A percentile compares a stretch with the other conserved stretches of the same genome.
Evolutionary conservation across 2,113 vertebrate genomes (phyloP).

Genomic region (Carettochelys insculpta): DNA sequence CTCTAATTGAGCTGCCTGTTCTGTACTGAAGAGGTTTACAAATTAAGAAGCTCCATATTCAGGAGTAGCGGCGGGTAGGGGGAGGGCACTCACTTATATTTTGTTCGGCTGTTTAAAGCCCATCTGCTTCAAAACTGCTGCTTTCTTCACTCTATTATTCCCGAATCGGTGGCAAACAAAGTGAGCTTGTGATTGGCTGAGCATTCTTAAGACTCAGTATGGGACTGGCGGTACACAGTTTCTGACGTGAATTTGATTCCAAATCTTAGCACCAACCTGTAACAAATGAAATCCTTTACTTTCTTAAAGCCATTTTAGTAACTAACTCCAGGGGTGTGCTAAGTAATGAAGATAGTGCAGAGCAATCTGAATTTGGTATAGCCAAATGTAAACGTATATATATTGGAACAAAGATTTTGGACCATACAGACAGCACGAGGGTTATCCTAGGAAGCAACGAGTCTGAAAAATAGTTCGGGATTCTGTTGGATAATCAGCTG

Average conservation of each 20-base stretch:
- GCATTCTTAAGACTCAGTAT: neutral
- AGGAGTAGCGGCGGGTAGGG: neutral
- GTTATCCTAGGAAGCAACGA: neutral
- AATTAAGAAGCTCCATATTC: neutral
- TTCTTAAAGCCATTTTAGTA: rapidly evolving
- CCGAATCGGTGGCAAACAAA: rapidly evolving
- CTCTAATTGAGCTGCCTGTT: neutral
- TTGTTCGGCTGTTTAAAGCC: neutral
- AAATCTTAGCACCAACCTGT: rapidly evolving
- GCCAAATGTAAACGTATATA: neutral
- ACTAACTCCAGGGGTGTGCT: neutral
- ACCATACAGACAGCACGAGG: neutral
- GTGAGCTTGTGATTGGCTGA: neutral
- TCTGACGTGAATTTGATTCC: neutral
- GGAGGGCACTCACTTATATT: neutral
- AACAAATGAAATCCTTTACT: neutral
- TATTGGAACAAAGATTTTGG: neutral
- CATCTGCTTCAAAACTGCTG: rapidly evolving
- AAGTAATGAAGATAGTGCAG: neutral
- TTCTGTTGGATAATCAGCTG: neutral
- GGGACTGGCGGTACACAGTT: neutral
- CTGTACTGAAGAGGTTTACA: neutral
- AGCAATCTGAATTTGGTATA: neutral
- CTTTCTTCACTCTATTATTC: neutral
- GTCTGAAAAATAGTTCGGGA: neutral